A percentile compares a stretch with the other conserved stretches of the same genome.
These are phyloP conservation scores for Cisticola juncidis DNA, from an alignment of 2,113 vertebrate genomes.

Conservation along the genomic window DNA sequence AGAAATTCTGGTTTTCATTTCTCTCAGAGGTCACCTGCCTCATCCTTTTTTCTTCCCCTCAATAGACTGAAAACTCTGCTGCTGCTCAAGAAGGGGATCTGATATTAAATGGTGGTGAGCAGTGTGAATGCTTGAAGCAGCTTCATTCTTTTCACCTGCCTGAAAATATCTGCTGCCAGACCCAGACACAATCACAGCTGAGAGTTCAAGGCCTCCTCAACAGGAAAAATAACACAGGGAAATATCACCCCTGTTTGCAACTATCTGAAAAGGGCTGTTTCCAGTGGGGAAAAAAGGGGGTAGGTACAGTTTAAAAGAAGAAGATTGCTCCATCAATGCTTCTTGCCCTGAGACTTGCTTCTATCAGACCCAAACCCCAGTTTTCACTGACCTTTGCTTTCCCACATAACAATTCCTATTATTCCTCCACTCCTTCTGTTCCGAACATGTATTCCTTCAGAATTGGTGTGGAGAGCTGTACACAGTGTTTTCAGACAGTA, in stretches of 20 bases:
- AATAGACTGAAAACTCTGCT: background rate
- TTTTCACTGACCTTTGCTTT: background rate
- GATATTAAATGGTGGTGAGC: background rate
- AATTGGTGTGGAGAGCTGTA: background rate
- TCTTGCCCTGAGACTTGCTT: background rate
- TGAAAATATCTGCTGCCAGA: background rate
- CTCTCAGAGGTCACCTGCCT: background rate
- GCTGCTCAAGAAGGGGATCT: background rate
- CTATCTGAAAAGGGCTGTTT: background rate
- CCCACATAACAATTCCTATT: background rate
- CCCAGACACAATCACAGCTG: background rate
- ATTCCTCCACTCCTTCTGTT: background rate
- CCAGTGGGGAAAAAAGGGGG: background rate
- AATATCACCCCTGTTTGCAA: background rate
- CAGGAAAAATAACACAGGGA: background rate
- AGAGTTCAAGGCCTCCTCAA: background rate
- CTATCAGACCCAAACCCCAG: background rate
- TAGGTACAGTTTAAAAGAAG: background rate
- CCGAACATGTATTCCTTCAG: background rate
- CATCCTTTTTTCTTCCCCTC: background rate
- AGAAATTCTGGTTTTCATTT: background rate
- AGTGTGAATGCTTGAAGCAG: background rate
- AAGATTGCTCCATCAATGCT: background rate
- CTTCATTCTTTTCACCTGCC: background rate
- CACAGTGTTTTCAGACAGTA: background rate